phyloP scores from a whole-genome alignment of 2,797 vertebrate species.

The Syngnathus acus region DNA sequence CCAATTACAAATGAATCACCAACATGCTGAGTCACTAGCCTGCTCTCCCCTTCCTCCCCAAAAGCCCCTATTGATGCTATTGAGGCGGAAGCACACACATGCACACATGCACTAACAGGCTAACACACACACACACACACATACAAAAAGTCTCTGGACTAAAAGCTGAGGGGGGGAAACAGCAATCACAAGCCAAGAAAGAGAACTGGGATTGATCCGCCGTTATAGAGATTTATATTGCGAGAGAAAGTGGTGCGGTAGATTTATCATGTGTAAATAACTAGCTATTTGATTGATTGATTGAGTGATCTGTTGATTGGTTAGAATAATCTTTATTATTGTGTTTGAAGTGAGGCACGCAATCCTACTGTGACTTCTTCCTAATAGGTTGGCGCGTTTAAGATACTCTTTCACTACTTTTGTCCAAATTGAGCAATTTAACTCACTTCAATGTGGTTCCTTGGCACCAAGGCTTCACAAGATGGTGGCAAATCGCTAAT shows the following conservation, averaged over 20 bases:
- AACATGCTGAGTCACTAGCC: constrained; percentile 51
- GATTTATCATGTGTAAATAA: background rate
- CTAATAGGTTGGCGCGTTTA: too few relatives aligned
- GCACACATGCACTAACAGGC: constrained; percentile 15
- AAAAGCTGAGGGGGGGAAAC: constrained; percentile 28
- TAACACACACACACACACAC: constrained; percentile 9
- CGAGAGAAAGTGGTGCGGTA: background rate
- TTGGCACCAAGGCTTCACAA: too few relatives aligned
- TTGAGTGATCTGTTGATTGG: too few relatives aligned
- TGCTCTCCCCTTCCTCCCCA: constrained; percentile 17
- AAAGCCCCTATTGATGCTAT: constrained; percentile 18
- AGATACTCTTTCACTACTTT: background rate
- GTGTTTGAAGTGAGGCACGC: too few relatives aligned
- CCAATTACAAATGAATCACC: constrained; percentile 56
- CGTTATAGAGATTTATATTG: constrained; percentile 19
- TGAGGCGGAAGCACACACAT: constrained; percentile 15
- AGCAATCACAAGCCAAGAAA: constrained; percentile 27
- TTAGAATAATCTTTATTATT: too few relatives aligned
- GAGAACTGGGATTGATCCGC: constrained; percentile 31
- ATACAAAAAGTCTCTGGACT: constrained; percentile 26
- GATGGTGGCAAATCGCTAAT: too few relatives aligned
- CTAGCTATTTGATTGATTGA: too few relatives aligned
- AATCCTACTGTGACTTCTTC: too few relatives aligned
- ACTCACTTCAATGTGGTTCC: background rate
- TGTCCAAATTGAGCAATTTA: background rate